Base-by-base conservation (phyloP, 2,797 vertebrate genomes). In the Chaunax sp. region DNA sequence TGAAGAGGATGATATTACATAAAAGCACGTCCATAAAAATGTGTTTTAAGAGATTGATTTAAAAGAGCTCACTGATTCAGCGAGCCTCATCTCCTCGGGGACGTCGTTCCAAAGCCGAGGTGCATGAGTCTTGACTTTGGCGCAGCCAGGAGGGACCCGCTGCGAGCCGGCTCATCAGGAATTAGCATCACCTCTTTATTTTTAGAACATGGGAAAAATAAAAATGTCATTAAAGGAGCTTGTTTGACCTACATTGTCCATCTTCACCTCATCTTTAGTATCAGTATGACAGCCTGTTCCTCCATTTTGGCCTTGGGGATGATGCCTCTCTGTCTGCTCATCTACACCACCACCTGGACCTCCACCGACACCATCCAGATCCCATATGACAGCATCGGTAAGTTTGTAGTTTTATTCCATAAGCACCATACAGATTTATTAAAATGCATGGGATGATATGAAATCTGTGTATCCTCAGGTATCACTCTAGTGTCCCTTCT, bases 201-300 rank as follows among this genome's bases (percentile, higher is more conserved):
- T 22, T 18, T 20, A n/a, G 20, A 6, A 50, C 44, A 18, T 19
- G n/a, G 23, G 14, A 47, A 26, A 46, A 23, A 25, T 22, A n/a
- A 2, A 25, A n/a, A n/a, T 55, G 25, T 46, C 4, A 41, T 35
- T 5, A 22, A n/a, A 37, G 22, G 28, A 18, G 2, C 4, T 8
- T 23, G 19, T 51, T 35, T 47, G 47, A 59, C 50, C 12, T 2
- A 16, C 16, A 4, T 6, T 64, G 19, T 47, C 20, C 15, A 12
- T 52, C 6, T 43, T 19, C 40, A 30, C 4, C 4, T 13, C 6
- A 2, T 41, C 58, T 82, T 23, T 92, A 99, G 98, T 43, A 80
- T 99, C 93, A 98, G 97, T 84, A 99, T 99, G 98, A 99, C 97
- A 11, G 92, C 96, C 13, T 99, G 97, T 53, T 98, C 98, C 53